Conservation (phyloP, 2,888 invertebrate genomes). For the Caradrina clavipalpis region DNA sequence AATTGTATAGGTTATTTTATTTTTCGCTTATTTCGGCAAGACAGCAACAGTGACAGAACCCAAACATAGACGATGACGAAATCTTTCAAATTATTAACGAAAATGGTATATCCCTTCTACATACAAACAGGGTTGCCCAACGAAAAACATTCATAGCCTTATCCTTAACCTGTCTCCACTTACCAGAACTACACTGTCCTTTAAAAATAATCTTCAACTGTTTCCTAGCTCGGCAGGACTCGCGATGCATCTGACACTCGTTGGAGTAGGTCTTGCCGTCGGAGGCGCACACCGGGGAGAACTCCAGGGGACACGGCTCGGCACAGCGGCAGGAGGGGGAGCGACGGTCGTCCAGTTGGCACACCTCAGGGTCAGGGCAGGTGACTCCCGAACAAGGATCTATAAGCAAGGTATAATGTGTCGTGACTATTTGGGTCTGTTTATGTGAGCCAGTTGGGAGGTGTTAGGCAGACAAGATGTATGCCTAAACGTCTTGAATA, state of each 20-base stretch:
- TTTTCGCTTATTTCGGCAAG: background rate
- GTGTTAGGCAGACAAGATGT: background rate
- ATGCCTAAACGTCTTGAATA: background rate
- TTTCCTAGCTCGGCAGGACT: conserved; percentile 95
- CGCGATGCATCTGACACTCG: conserved; percentile 95
- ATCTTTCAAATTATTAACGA: too few species aligned
- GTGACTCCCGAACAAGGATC: conserved; percentile 96
- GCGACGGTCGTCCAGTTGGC: conserved; percentile 95
- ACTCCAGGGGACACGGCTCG: conserved; percentile 94
- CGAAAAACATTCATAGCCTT: too few species aligned
- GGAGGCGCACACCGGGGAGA: conserved; percentile 94
- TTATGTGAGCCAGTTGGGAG: too few species aligned
- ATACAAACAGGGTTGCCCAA: too few species aligned
- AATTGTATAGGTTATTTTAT: background rate
- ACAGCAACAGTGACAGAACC: too few species aligned
- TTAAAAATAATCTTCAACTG: conserved; percentile 94
- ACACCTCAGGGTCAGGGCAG: conserved; percentile 95
- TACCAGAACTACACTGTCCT: conserved; percentile 96
- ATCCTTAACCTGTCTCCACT: conserved; percentile 28
- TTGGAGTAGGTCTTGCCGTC: conserved; percentile 96
- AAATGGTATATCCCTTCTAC: too few species aligned
- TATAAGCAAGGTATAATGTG: conserved; percentile 74
- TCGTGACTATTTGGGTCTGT: background rate
- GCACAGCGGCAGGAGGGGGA: conserved; percentile 96
- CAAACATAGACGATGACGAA: too few species aligned